Evolutionary conservation across 2,888 invertebrate genomes (phyloP).

Genomic region (Spialia ferax): DNA sequence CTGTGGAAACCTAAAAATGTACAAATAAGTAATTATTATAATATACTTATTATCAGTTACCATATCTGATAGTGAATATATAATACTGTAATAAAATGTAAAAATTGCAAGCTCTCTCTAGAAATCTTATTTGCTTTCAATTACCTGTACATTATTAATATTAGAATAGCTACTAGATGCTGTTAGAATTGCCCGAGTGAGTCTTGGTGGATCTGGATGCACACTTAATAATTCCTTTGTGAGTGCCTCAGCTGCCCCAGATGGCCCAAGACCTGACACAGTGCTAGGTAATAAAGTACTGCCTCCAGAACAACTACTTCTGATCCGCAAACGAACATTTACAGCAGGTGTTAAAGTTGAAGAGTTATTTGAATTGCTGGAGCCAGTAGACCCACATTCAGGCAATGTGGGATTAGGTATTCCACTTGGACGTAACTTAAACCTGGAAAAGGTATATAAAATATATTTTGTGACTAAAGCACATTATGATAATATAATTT

Average conservation of each 20-base stretch:
- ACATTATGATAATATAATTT: too few species aligned
- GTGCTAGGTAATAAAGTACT: constrained; percentile 65
- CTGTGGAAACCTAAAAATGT: constrained; percentile 68
- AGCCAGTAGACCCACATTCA: constrained; percentile 78
- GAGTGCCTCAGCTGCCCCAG: constrained; percentile 73
- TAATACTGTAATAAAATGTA: too few species aligned
- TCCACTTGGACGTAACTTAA: constrained; percentile 81
- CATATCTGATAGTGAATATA: background rate
- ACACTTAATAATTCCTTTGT: constrained; percentile 78
- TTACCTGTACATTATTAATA: constrained; percentile 76
- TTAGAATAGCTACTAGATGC: constrained; percentile 83
- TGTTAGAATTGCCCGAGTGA: constrained; percentile 82
- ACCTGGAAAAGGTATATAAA: constrained; percentile 65
- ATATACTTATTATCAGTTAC: too few species aligned
- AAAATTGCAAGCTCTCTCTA: too few species aligned
- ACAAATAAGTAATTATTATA: background rate
- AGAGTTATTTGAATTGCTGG: constrained; percentile 63
- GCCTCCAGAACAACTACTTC: constrained; percentile 75
- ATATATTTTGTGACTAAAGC: background rate
- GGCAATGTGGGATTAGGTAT: constrained; percentile 81
- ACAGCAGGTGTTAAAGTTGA: constrained; percentile 61
- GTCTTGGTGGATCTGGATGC: constrained; percentile 82
- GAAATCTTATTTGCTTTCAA: background rate
- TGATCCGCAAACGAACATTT: constrained; percentile 65
- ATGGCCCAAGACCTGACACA: constrained; percentile 68